Base-by-base conservation (phyloP, 92 coral and sea anemone genomes). In the Palythoa caribaeorum region DNA sequence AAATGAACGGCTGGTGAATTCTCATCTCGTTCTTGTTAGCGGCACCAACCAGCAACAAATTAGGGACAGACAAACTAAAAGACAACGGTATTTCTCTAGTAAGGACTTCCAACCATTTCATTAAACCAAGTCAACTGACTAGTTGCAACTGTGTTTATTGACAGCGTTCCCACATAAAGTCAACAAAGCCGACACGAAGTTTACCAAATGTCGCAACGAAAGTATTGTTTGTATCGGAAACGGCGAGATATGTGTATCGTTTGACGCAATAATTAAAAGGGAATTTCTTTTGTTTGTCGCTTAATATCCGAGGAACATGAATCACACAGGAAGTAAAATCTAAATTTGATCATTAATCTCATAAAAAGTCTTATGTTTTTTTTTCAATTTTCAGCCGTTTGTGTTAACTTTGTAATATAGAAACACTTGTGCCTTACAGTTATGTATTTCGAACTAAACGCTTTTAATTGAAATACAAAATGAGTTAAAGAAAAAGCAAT, bases 161-260 rank as follows among this genome's bases (percentile, higher is more conserved):
- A 52, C 35, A 10, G 60, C 74, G 59, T 80, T 80, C 85, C 85
- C 85, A 80, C 85, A 65, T 50, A 63, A 20, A 5, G 74, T 80
- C 74, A 80, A 80, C 73, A 80, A 2, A 63, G 19, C n/a, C 63
- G 73, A 80, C 85, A 80, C 3, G 36, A 8, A 12, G 28, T 38
- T 62, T 80, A 53, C 85, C 48, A 38, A 38, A 4, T 80, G 85
- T 4, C n/a, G 40, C 74, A 12, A 6, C n/a, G 2, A 17, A 6
- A 74, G 39, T 80, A 65, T 62, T 80, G 39, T 5, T 60, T 19
- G 40, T 63, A 68, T n/a, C 85, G 85, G 85, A 80, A 63, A 63
- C 73, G 19, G 53, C 39, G 59, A 62, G 74, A 80, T 40, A n/a
- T 80, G 85, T 80, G 57, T 63, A 40, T 38, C 62, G 38, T 9